Percentiles rank a stretch among this genome's conserved stretches.
phyloP scores from a whole-genome alignment of 1,140 invertebrate genomes.

The Calosoma granatense region DNA sequence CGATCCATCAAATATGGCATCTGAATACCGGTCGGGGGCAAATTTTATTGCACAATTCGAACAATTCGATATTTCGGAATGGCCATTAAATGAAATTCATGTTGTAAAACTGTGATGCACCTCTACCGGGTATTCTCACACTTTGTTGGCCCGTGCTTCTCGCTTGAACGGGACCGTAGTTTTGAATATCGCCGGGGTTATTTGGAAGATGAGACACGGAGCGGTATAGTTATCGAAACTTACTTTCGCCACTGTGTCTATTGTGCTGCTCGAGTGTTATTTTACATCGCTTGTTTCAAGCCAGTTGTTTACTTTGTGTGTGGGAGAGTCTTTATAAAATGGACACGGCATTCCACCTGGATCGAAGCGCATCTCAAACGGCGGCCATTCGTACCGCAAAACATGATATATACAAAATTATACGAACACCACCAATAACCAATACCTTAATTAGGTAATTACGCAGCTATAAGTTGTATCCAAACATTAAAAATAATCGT shows the following conservation, averaged over 20 bases:
- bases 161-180: not conserved
- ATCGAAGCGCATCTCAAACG: not conserved
- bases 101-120: not conserved
- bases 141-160: not conserved
- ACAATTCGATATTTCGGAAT: constrained; percentile 5
- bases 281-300: constrained; percentile 20
- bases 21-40: not conserved
- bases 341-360: constrained; percentile 6
- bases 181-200: not conserved
- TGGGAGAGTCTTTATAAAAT: constrained; percentile 11
- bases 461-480: no score
- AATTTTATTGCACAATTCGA: not conserved
- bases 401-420: no score
- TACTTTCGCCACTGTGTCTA: constrained; percentile 4
- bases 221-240: not conserved
- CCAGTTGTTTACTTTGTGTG: constrained; percentile 14
- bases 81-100: not conserved
- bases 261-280: constrained; percentile 12
- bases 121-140: not conserved
- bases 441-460: no score
- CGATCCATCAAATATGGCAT: not conserved
- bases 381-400: no score
- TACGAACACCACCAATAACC: no score
- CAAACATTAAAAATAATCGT: no score
- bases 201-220: not conserved